These are phyloP conservation scores for Ophiodon elongatus DNA, from an alignment of 2,113 vertebrate genomes.

Conservation along the genomic window DNA sequence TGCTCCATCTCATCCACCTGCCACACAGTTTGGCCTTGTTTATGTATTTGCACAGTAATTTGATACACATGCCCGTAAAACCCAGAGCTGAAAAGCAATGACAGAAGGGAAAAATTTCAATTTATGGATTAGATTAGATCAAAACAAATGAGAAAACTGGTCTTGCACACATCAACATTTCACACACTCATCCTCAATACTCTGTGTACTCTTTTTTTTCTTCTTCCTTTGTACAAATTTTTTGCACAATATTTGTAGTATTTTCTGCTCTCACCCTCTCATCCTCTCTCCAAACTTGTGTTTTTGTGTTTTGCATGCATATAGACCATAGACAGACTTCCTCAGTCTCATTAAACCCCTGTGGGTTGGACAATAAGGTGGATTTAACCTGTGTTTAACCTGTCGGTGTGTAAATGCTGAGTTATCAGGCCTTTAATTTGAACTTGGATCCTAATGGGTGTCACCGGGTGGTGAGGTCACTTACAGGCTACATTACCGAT, in stretches of 20 bases:
- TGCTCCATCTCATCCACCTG: slow-evolving; percentile 74
- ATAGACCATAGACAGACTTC: not conserved
- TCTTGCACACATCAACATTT: not conserved
- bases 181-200: not conserved
- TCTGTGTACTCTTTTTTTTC: not conserved
- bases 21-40: slow-evolving; percentile 64
- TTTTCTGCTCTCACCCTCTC: not conserved
- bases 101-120: not conserved
- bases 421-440: slow-evolving; percentile 33
- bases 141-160: slow-evolving; percentile 5
- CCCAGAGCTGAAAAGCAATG: not conserved
- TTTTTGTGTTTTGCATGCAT: slow-evolving; percentile 3
- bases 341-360: not conserved
- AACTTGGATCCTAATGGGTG: slow-evolving; percentile 59
- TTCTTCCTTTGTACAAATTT: not conserved
- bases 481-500: slow-evolving; percentile 82
- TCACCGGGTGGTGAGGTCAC: slow-evolving; percentile 72
- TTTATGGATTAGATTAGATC: slow-evolving; percentile 4
- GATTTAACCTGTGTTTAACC: slow-evolving; percentile 18
- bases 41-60: slow-evolving; percentile 56
- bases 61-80: slow-evolving; percentile 34
- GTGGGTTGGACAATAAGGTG: not conserved
- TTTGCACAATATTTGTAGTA: not conserved
- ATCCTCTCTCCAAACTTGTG: not conserved
- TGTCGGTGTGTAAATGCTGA: slow-evolving; percentile 25